Evolutionary conservation across 2,888 invertebrate genomes (phyloP).

Genomic region (Noctuana brunneofusca): DNA sequence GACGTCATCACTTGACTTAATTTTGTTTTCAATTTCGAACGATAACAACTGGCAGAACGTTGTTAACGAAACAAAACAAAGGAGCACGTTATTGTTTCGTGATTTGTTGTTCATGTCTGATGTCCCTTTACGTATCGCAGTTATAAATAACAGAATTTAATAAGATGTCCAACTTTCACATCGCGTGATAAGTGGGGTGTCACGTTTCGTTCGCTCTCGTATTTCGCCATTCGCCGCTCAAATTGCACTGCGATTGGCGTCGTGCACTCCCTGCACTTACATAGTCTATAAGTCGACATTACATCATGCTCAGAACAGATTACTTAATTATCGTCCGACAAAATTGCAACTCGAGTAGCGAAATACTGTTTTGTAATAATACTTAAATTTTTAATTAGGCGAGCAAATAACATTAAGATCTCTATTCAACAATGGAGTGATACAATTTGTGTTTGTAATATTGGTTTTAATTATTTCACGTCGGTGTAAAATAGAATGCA

Average conservation of each 20-base stretch:
- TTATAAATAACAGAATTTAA: conserved; percentile 71
- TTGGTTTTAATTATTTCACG: neutral
- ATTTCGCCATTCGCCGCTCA: conserved; percentile 73
- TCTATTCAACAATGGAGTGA: neutral
- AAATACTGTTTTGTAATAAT: conserved; percentile 37
- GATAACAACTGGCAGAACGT: conserved; percentile 33
- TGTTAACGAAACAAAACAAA: conserved; percentile 30
- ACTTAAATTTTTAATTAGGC: conserved; percentile 35
- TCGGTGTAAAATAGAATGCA: conserved; percentile 30
- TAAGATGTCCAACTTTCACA: conserved; percentile 74
- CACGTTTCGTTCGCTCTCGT: conserved; percentile 73
- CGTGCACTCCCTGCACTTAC: conserved; percentile 58
- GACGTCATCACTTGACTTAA: conserved; percentile 35
- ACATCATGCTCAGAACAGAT: conserved; percentile 46
- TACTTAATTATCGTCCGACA: conserved; percentile 39
- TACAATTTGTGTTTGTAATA: conserved; percentile 1
- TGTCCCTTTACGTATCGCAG: conserved; percentile 48
- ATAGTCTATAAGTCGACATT: conserved; percentile 52
- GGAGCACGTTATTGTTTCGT: conserved; percentile 19
- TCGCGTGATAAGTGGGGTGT: conserved; percentile 75
- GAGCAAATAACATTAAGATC: neutral
- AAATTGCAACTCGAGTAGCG: conserved; percentile 21
- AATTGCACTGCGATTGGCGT: conserved; percentile 64
- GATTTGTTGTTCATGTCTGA: conserved; percentile 24
- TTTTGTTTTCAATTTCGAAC: conserved; percentile 43